These are phyloP conservation scores for Dryobota labecula DNA, from an alignment of 2,888 invertebrate species.

Conservation along the genomic window DNA sequence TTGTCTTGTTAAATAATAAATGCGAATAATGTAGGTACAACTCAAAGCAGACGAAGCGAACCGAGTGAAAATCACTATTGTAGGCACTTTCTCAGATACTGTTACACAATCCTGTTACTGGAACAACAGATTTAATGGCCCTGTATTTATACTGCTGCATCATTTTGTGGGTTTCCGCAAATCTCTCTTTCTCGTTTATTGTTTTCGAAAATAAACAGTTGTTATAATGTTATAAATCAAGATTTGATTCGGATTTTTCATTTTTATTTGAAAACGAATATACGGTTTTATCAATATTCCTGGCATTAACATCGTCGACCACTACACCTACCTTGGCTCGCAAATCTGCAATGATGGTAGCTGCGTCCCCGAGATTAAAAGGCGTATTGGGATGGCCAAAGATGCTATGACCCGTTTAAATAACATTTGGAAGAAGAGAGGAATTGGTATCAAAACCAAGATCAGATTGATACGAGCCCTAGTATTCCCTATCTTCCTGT, in stretches of 20 bases:
- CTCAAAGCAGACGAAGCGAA: slow-evolving; percentile 55
- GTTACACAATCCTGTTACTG: slow-evolving; percentile 62
- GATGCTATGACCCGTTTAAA: too few relatives aligned
- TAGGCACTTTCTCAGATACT: slow-evolving; percentile 58
- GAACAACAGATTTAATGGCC: slow-evolving; percentile 57
- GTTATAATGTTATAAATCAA: neutral
- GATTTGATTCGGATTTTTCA: too few relatives aligned
- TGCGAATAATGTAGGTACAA: slow-evolving; percentile 59
- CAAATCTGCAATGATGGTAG: too few relatives aligned
- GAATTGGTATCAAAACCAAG: too few relatives aligned
- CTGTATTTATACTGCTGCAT: slow-evolving; percentile 47
- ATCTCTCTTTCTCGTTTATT: slow-evolving; percentile 6
- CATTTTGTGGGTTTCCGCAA: slow-evolving; percentile 36
- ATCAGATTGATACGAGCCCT: too few relatives aligned
- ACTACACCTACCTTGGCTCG: too few relatives aligned
- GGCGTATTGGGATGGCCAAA: too few relatives aligned
- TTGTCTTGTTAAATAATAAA: slow-evolving; percentile 62
- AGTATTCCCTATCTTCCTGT: too few relatives aligned
- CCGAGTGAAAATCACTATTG: slow-evolving; percentile 60
- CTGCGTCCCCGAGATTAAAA: too few relatives aligned
- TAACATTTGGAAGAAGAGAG: too few relatives aligned
- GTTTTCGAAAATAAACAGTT: neutral
- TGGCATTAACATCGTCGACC: too few relatives aligned
- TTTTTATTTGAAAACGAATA: slow-evolving; percentile 2
- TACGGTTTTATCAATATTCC: too few relatives aligned